These are phyloP conservation scores for Setophaga kirtlandii DNA, from an alignment of 2,113 vertebrate genomes.

Conservation along the genomic window DNA sequence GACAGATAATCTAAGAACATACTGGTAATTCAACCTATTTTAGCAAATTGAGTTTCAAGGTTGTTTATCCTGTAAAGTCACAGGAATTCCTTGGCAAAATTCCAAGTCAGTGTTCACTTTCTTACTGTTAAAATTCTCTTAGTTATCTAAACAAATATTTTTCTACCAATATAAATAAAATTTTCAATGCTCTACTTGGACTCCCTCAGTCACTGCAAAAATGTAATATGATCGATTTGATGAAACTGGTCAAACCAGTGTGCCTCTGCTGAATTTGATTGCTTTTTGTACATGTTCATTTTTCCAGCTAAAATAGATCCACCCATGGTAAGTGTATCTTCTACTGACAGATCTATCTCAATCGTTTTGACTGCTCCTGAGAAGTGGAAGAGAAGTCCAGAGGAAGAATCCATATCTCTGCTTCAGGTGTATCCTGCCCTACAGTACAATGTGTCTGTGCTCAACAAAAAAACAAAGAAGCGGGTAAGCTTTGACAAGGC, in stretches of 20 bases:
- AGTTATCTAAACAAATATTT: background rate
- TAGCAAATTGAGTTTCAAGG: background rate
- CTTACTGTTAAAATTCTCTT: background rate
- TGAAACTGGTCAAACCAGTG: background rate
- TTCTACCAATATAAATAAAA: background rate
- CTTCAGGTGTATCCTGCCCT: constrained; percentile 75
- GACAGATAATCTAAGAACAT: background rate
- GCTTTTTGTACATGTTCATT: background rate
- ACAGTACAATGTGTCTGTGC: constrained; percentile 81
- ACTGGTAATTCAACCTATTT: background rate
- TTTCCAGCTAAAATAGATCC: constrained; percentile 82
- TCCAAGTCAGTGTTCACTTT: background rate
- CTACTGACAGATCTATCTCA: constrained; percentile 72
- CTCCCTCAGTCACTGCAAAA: background rate
- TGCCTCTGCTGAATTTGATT: background rate
- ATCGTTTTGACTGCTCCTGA: constrained; percentile 81
- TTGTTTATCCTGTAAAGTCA: background rate
- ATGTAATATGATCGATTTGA: background rate
- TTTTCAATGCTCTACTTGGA: background rate
- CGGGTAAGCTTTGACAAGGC: constrained; percentile 72
- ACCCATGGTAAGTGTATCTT: constrained; percentile 76
- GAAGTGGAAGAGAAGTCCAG: constrained; percentile 76
- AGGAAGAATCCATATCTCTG: constrained; percentile 67
- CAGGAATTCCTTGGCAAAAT: background rate
- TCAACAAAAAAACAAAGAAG: constrained; percentile 65